These are phyloP conservation scores for Lamellibrachia luymesi DNA, from an alignment of 1,140 invertebrate species.

Conservation along the genomic window DNA sequence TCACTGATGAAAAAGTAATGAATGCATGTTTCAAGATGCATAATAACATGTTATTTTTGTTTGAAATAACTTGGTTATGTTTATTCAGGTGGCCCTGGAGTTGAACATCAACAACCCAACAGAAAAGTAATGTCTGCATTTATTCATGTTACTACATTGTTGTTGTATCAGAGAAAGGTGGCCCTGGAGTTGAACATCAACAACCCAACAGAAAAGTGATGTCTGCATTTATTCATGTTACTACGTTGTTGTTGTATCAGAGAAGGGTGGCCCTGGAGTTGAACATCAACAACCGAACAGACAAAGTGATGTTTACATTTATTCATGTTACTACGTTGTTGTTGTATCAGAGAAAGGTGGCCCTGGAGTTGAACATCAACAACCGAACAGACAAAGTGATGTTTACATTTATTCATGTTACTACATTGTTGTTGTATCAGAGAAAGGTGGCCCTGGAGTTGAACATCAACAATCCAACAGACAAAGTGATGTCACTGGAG, in stretches of 20 bases:
- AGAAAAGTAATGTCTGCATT: conserved; percentile 37
- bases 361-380: conserved; percentile 48
- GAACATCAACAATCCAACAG: conserved; percentile 51
- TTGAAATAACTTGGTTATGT: conserved; percentile 33
- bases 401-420: too few relatives aligned
- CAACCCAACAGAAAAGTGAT: conserved; percentile 41
- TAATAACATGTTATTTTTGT: background rate
- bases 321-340: too few relatives aligned
- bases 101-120: conserved; percentile 30
- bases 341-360: conserved; percentile 42
- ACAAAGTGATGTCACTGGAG: conserved; percentile 42
- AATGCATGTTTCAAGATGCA: too few relatives aligned
- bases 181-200: conserved; percentile 49
- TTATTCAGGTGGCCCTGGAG: too few relatives aligned
- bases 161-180: conserved; percentile 43
- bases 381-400: conserved; percentile 33
- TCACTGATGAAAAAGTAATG: too few relatives aligned
- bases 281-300: conserved; percentile 30
- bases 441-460: conserved; percentile 49
- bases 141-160: background rate
- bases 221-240: too few relatives aligned
- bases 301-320: conserved; percentile 35
- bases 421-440: conserved; percentile 29
- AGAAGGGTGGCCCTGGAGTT: too few relatives aligned
- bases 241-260: too few relatives aligned